Conservation (phyloP, 2,888 invertebrate species). For the Trichogramma evanescens region DNA sequence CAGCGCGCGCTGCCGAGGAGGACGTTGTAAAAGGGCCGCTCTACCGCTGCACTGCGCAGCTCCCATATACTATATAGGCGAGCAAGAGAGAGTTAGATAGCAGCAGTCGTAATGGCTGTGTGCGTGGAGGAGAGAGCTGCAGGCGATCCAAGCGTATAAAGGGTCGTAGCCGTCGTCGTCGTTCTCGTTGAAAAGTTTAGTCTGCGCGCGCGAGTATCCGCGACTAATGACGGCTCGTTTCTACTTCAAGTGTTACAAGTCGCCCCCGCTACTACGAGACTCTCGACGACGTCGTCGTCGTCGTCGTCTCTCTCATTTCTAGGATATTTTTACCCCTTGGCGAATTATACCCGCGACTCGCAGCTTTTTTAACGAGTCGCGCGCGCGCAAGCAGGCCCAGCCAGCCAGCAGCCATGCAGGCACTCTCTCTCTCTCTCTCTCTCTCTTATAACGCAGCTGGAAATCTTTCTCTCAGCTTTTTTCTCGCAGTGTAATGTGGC, state of each 20-base stretch:
- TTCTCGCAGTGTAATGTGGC: too few species aligned
- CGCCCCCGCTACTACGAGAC: neutral
- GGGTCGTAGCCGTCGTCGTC: constrained; percentile 1
- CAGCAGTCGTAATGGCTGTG: neutral
- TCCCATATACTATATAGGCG: too few species aligned
- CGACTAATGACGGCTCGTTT: constrained; percentile 21
- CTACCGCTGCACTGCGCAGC: too few species aligned
- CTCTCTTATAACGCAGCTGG: too few species aligned
- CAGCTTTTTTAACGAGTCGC: constrained; percentile 17
- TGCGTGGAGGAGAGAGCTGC: neutral
- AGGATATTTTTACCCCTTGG: constrained; percentile 5
- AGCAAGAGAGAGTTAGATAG: too few species aligned
- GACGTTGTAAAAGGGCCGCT: too few species aligned
- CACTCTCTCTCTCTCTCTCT: too few species aligned
- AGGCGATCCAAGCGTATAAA: neutral
- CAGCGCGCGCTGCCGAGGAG: too few species aligned
- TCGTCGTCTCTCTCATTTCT: neutral
- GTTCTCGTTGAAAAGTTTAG: neutral
- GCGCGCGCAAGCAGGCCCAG: neutral
- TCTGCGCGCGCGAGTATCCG: constrained; percentile 11
- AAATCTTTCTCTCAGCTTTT: too few species aligned
- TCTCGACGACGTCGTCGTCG: too few species aligned
- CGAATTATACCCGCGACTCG: constrained; percentile 11
- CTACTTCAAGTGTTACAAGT: constrained; percentile 18
- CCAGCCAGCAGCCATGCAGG: too few species aligned